A percentile compares a stretch with the other conserved stretches of the same genome.
Evolutionary conservation across 2,113 vertebrate species (phyloP).

Genomic region (Platycercus adscitus): DNA sequence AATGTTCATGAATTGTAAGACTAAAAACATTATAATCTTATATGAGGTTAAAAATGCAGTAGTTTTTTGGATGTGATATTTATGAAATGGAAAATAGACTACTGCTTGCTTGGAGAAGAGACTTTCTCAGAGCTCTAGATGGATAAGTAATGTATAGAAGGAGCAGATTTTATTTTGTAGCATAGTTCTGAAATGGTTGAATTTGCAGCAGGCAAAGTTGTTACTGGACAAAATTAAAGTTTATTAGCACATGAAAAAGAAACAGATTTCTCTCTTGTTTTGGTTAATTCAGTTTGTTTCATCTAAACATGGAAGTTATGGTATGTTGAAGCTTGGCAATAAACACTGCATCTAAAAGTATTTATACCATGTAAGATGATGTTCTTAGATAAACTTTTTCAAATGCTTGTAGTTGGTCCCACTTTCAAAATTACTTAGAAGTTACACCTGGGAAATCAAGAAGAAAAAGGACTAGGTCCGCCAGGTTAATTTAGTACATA

Average conservation of each 20-base stretch:
- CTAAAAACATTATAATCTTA: not conserved
- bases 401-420: not conserved
- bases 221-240: not conserved
- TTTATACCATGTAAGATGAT: not conserved
- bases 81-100: not conserved
- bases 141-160: not conserved
- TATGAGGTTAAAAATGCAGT: not conserved
- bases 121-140: not conserved
- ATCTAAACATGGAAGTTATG: not conserved
- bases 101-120: not conserved
- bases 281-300: not conserved
- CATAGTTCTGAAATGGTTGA: not conserved
- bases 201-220: not conserved
- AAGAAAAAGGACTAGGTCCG: not conserved
- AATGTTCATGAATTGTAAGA: not conserved
- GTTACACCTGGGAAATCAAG: not conserved
- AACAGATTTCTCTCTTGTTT: not conserved
- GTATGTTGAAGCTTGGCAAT: not conserved
- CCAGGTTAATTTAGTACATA: not conserved
- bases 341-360: not conserved
- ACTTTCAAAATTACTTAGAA: not conserved
- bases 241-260: not conserved
- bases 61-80: not conserved
- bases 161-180: not conserved
- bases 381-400: not conserved